Conservation (phyloP, 2,113 vertebrate species). For the Falco punctatus region DNA sequence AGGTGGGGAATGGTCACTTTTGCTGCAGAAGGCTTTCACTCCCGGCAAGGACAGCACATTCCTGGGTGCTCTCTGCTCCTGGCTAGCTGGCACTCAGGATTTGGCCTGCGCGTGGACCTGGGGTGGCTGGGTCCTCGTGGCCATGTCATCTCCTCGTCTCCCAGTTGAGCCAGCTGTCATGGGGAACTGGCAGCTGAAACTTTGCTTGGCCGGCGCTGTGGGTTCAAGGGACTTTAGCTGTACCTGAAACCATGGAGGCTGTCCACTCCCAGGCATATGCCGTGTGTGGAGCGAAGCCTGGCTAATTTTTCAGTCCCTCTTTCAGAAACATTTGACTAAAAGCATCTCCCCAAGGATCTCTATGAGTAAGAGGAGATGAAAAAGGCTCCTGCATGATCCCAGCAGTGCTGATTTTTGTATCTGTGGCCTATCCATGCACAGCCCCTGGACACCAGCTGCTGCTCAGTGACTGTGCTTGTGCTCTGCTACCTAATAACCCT, state of each 20-base stretch:
- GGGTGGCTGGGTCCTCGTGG: neutral
- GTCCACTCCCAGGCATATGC: neutral
- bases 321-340: neutral
- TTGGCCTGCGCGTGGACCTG: neutral
- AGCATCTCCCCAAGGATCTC: neutral
- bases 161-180: neutral
- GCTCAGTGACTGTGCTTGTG: neutral
- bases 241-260: accelerated
- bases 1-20: neutral
- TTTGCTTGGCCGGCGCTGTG: accelerated
- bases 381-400: neutral
- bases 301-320: neutral
- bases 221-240: neutral
- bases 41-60: accelerated
- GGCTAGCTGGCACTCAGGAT: neutral
- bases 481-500: neutral
- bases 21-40: neutral
- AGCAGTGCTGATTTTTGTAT: neutral
- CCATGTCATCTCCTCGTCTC: neutral
- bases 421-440: neutral
- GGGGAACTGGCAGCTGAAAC: neutral
- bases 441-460: neutral
- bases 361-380: neutral
- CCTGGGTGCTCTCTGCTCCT: neutral
- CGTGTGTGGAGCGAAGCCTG: neutral